Evolutionary conservation across 2,888 invertebrate genomes (phyloP), one percentile per base, ranked within the genome.

Genomic region (Girardia tigrina): DNA sequence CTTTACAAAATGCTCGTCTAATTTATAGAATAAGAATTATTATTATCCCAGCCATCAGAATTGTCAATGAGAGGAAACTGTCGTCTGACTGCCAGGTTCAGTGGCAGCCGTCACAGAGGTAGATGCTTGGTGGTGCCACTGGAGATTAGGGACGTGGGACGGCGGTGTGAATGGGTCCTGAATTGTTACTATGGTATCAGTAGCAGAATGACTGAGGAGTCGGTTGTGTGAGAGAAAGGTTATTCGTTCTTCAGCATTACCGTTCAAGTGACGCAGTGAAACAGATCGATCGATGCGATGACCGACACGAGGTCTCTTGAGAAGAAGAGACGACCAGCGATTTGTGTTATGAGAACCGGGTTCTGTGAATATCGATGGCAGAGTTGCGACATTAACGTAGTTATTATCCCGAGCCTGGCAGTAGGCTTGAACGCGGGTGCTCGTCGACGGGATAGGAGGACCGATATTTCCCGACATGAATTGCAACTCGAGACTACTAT

Each of bases 401-500:
- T 56, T 56, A 23, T 56, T 56, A 56, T 56, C 56, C 56, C 56
- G n/a, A 4, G 56, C 56, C 56, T 56, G 56, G 23, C 56, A 56
- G n/a, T 56, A 56, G 20, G 56, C n/a, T 56, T 56, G 56, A 4
- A 56, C 56, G 4, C 56, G 56, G 4, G 56, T 56, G n/a, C 56
- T 56, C 23, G 56, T 56, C n/a, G 20, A 20, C n/a, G 56, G 56
- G 20, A 56, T 6, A 56, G 56, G 56, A 56, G 56, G 56, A 56
- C n/a, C 56, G n/a, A 56, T 56, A 23, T 56, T 56, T n/a, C 56
- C 56, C 6, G 56, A 12, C 56, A 56, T 56, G 56, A 56, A 56
- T 56, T 56, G 73, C 14, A 36, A 23, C 8, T 72, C 73, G 2
- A 36, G 16, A 29, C 28, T 36, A 23, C 74, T 74, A n/a, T 74